Evolutionary conservation across 2,888 invertebrate species (phyloP).

Genomic region (Drosophila rubida): DNA sequence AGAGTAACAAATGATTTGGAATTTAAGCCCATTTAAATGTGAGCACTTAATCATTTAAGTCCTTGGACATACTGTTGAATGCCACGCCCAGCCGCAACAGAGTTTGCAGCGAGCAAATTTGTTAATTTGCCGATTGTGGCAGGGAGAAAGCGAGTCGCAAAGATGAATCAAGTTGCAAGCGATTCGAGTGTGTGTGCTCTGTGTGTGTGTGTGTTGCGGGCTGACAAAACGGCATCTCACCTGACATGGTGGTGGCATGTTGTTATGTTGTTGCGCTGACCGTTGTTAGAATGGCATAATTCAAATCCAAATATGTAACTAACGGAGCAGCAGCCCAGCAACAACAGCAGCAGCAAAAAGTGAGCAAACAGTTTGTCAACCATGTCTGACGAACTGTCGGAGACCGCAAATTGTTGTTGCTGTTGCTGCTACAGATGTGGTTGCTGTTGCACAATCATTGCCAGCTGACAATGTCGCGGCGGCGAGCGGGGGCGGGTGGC

Average conservation of each 20-base stretch:
- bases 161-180: not conserved
- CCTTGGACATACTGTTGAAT: too few species aligned
- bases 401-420: slow-evolving; percentile 60
- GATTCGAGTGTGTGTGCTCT: not conserved
- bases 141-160: not conserved
- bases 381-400: slow-evolving; percentile 71
- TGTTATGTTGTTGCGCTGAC: slow-evolving; percentile 6
- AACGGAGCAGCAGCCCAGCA: slow-evolving; percentile 24
- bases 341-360: slow-evolving; percentile 34
- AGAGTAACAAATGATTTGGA: too few species aligned
- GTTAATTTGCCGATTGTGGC: slow-evolving; percentile 2
- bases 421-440: slow-evolving; percentile 15
- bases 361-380: slow-evolving; percentile 61
- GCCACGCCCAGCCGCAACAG: too few species aligned
- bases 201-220: too few species aligned
- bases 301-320: slow-evolving; percentile 25
- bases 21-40: too few species aligned
- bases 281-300: slow-evolving; percentile 23
- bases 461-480: slow-evolving; percentile 38
- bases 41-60: too few species aligned
- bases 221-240: slow-evolving; percentile 26
- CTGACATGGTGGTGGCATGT: slow-evolving; percentile 20
- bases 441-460: slow-evolving; percentile 49
- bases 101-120: slow-evolving; percentile 1
- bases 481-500: not conserved